phyloP scores from a whole-genome alignment of 2,888 invertebrate species.

The Entomobrya proxima region DNA sequence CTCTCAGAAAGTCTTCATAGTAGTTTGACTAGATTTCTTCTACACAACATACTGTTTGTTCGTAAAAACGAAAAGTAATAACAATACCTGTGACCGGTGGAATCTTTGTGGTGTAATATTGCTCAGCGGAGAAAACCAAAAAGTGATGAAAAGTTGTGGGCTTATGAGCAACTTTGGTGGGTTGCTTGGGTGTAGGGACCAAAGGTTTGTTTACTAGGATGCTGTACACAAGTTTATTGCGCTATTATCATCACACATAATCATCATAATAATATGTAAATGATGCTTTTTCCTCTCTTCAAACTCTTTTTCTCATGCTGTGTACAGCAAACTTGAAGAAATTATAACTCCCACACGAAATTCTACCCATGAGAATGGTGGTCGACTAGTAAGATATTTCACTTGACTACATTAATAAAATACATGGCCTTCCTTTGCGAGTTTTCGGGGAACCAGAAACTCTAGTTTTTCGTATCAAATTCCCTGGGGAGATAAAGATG shows the following conservation, averaged over 20 bases:
- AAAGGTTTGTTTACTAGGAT: conserved; percentile 5
- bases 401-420: conserved; percentile 7
- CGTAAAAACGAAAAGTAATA: conserved; percentile 23
- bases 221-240: conserved; percentile 14
- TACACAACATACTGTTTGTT: neutral
- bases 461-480: neutral
- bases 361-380: neutral
- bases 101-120: neutral
- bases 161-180: neutral
- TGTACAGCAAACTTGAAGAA: neutral
- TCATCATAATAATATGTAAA: conserved; percentile 31
- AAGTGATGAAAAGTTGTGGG: conserved; percentile 2
- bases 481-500: neutral
- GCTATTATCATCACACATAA: conserved; percentile 22
- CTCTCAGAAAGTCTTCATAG: neutral
- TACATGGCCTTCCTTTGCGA: too few species aligned
- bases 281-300: conserved; percentile 13
- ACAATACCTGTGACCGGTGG: neutral
- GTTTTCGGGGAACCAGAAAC: neutral
- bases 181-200: neutral
- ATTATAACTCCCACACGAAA: neutral
- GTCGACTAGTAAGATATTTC: neutral
- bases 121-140: neutral
- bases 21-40: neutral
- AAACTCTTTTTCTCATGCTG: neutral